A percentile compares a stretch with the other conserved stretches of the same genome.
phyloP scores from a whole-genome alignment of 2,888 invertebrate species.

The Athalia rosae region DNA sequence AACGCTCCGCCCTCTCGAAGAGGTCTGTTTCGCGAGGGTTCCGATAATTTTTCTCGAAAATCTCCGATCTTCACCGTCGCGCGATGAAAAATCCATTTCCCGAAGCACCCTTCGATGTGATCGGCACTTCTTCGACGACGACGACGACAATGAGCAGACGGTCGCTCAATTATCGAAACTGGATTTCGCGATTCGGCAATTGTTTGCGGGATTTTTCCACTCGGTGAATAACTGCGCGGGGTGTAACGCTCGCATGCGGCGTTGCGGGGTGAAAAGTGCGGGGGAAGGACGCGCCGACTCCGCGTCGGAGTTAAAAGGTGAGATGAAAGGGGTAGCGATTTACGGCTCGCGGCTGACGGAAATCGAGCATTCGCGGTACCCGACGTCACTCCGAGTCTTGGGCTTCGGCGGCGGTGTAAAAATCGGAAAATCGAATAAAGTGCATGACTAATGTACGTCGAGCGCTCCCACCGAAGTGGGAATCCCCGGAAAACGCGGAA shows the following conservation, averaged over 20 bases:
- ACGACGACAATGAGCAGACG: too few relatives aligned
- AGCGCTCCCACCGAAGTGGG: constrained; percentile 37
- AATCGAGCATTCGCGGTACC: not conserved
- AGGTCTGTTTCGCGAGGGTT: not conserved
- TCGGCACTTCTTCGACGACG: too few relatives aligned
- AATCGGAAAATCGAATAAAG: constrained; percentile 70
- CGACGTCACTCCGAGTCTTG: constrained; percentile 32
- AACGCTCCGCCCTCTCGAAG: constrained; percentile 2
- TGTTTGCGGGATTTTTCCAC: too few relatives aligned
- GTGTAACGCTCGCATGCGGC: not conserved
- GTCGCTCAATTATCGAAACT: too few relatives aligned
- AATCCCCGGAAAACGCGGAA: constrained; percentile 43
- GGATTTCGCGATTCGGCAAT: too few relatives aligned
- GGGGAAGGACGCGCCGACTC: not conserved
- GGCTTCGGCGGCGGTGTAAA: constrained; percentile 57
- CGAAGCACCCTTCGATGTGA: too few relatives aligned
- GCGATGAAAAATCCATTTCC: too few relatives aligned
- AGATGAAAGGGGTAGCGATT: constrained; percentile 25
- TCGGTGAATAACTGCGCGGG: too few relatives aligned
- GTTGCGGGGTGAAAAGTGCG: not conserved
- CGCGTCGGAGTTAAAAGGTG: not conserved
- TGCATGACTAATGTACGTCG: constrained; percentile 65
- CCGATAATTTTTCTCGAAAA: too few relatives aligned
- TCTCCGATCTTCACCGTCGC: too few relatives aligned
- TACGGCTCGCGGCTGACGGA: not conserved